Base-by-base conservation (phyloP, 2,113 vertebrate genomes). In the Cebus imitator region DNA sequence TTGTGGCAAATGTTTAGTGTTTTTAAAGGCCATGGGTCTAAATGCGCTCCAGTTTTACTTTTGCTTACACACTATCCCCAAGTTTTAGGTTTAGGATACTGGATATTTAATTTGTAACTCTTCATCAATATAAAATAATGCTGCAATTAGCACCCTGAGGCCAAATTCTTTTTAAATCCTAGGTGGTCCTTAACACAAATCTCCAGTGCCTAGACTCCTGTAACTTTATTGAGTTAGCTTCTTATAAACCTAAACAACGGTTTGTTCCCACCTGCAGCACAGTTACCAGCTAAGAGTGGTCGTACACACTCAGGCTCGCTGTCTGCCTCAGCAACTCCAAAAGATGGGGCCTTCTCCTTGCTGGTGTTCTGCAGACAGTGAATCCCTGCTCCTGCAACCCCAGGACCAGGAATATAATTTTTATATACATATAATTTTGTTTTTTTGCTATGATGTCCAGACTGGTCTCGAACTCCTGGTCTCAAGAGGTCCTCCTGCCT, bases 121-220 rank as follows among this genome's bases (percentile, higher is more conserved):
- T 88, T 86, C 50, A 35, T 58, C n/a, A 25, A 37, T 73, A 82
- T 57, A 86, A 78, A 30, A 61, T 43, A 58, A 86, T 75, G 48
- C 43, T 73, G 25, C 55, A 79, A 16, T 93, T 73, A 83, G 66
- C 55, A 90, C n/a, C 90, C 43, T 55, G 11, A 6, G 45, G 21
- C 27, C 50, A 75, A 85, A 72, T 80, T 86, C 68, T 75, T 85
- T 96, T 66, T 78, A 80, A 95, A 75, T 78, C 40, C n/a, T 81
- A 21, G 2, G 21, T 88, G 37, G 20, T 90, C 80, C 58, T 96
- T 68, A 64, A 90, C 43, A 90, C 64, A 45, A 90, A 95, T 43
- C 55, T 52, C 43, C 27, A 87, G 48, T 14, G 30, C 12, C 45
- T 52, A 6, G 3, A 35, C 17, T 45, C 68, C 72, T 0, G 1